Evolutionary conservation across 2,888 invertebrate genomes (phyloP), one percentile per base, ranked within the genome.

Genomic region (Dasysyrphus albostriatus): DNA sequence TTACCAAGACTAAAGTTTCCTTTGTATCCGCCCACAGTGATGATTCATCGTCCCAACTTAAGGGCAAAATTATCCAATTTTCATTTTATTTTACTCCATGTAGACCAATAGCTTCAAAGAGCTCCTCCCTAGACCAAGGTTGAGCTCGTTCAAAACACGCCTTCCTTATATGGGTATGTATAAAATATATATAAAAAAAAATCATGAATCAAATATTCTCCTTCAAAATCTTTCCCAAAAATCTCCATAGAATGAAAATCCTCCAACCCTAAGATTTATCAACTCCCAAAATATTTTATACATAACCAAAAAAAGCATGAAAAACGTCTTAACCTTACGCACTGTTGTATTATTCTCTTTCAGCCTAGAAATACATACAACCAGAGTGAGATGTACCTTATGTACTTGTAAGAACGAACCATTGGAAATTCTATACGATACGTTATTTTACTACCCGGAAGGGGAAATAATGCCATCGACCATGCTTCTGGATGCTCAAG

Each of bases 291-390:
- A 51, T 49, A 0, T 6, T 54, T 47, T 84, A 24, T 24, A 78
- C 69, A 82, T 74, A 82, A 75, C 58, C 54, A 56, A 74, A 65
- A 73, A 77, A 32, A 32, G 5, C 0, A 67, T 67, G 42, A 34
- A 67, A 67, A 61, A 49, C 74, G 65, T 81, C 81, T 85, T 85
- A 81, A 74, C 85, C 81, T 81, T 63, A 78, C 81, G 73, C 77
- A 77, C 77, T 37, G 10, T n/a, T 51, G 10, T 54, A 16, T 24
- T 47, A 56, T 63, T 49, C 69, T 24, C 67, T 29, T 42, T 58
- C 29, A 39, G 72, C 69, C 76, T 76, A 34, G 65, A 59, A 29
- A 56, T 51, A 44, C 9, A 69, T 49, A 69, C 14, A 69, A 39
- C 42, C 42, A 73, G 76, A 82, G 65, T 44, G 80, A 80, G 80